Base-by-base conservation (phyloP, 2,888 invertebrate species). In the Zaprionus obscuricornis region DNA sequence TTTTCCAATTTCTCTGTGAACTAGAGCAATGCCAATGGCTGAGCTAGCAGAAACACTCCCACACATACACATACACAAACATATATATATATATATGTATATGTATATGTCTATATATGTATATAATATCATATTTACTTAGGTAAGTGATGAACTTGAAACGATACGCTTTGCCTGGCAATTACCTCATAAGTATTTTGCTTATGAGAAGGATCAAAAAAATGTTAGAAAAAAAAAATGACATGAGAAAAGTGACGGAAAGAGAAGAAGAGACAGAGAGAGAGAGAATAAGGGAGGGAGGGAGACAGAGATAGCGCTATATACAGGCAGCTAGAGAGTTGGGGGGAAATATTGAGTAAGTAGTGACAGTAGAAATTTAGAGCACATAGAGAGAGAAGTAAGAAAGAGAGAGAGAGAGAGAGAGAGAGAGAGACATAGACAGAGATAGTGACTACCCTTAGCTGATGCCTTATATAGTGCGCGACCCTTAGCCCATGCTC, bases 71-170 rank as follows among this genome's bases (percentile, higher is more conserved):
- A 24, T 8, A 24, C 24, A 24, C 24, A 24, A 4, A 24, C 24
- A 24, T 24, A 24, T 8, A 24, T 8, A 33, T 17, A n/a, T 29
- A 5, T 27, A 33, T 8, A 24, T 26, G 22, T 5, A 22, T 22
- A 22, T 22, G 7, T 8, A 13, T 14, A 29, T 10, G 29, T 7
- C 37, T 14, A 37, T 14, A 24, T 34, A 14, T 11, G 3, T 51
- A 64, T 55, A 39, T 47, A 46, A 22, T 27, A 22, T 22, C 36
- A 36, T 67, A 58, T 67, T 67, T 67, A 64, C 58, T 67, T 67
- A 67, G 67, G 70, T 65, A 67, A 70, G 70, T 65, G 29, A 22
- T 64, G 70, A 67, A 67, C 65, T 67, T 67, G 70, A 69, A 65
- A 58, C 49, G 58, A 70, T 67, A 70, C 70, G 67, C 67, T 54